Conservation (phyloP, 2,797 vertebrate species). For the Schizopygopsis malacanthus region DNA sequence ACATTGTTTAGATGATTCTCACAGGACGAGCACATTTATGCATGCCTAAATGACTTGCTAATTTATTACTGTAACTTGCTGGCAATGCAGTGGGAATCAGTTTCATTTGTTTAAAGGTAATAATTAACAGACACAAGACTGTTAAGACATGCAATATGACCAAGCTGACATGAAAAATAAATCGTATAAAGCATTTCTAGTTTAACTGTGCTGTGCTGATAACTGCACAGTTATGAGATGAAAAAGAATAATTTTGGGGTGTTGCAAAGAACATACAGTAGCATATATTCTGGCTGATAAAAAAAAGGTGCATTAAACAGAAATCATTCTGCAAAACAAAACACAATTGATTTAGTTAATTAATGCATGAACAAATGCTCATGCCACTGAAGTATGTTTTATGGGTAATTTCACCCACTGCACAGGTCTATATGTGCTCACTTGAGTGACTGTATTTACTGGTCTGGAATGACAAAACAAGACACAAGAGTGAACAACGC, state of each 20-base stretch:
- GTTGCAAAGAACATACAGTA: neutral
- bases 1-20: neutral
- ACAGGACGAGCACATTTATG: neutral
- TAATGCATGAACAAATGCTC: neutral
- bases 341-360: neutral
- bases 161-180: neutral
- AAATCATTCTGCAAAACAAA: neutral
- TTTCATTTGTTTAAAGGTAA: neutral
- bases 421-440: neutral
- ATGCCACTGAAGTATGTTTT: neutral
- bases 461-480: conserved; percentile 2
- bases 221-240: neutral
- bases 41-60: neutral
- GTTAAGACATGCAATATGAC: neutral
- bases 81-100: neutral
- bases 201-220: neutral
- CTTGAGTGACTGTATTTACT: neutral
- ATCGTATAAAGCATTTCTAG: neutral
- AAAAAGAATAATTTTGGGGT: neutral
- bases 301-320: neutral
- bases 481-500: neutral
- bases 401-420: neutral
- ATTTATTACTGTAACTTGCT: neutral
- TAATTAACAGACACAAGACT: neutral
- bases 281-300: neutral